Evolutionary conservation across 2,113 vertebrate species (phyloP), one percentile per base, ranked within the genome.

Genomic region (Labeo rohita): DNA sequence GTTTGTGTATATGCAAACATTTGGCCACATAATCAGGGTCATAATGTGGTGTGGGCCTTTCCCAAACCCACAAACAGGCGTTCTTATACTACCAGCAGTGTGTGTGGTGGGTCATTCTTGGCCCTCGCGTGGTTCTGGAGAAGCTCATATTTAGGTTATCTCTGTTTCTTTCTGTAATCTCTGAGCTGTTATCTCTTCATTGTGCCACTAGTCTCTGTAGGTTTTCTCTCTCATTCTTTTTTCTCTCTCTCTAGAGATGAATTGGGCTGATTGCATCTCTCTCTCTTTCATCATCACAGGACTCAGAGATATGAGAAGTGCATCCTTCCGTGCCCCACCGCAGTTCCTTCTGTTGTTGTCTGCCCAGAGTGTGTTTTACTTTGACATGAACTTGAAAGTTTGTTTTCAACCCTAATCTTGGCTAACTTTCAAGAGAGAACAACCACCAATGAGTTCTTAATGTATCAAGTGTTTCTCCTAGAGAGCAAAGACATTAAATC

Each of bases 61-160:
- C 43, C 49, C 10, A 28, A 21, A 66, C 52, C 39, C 83, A 75
- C 23, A 87, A 39, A 10, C 76, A 59, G 76, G 15, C 18, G 0
- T 16, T 52, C 5, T 12, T 66, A 59, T 52, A 66, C 36, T 54
- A n/a, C 13, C 34, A 23, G 21, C 63, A 13, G 59, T 21, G 23
- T 68, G 6, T 72, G 50, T 84, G n/a, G 49, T 56, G 54, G 16
- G 16, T 52, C 13, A 21, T 47, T 50, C 4, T 21, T 10, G 7
- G 21, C 9, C 72, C 16, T 18, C 21, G 16, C 15, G 8, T 79
- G 75, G 56, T 21, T 85, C 93, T 94, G 92, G 2, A 68, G 50
- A 91, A 88, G 91, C 90, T 94, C 91, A 89, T 72, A 28, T 83
- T 75, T 68, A 66, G 83, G 16, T 89, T 92, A 91, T 93, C 92